Conservation (phyloP, 2,888 invertebrate species). For the Hypomecis atomaria region DNA sequence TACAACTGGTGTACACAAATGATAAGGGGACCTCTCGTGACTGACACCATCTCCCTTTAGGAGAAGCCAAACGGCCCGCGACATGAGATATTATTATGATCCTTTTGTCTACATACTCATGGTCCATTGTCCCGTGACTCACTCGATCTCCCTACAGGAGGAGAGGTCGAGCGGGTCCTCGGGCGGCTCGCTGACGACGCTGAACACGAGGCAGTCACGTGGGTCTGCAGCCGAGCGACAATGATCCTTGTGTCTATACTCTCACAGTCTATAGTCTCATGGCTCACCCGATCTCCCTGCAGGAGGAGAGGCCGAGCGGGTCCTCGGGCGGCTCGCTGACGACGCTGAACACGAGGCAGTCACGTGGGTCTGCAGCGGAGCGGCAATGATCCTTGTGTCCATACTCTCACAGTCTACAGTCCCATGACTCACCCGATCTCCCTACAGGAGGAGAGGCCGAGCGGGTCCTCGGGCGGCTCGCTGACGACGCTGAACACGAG, state of each 20-base stretch:
- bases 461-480: constrained; percentile 66
- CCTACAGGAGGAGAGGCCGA: constrained; percentile 61
- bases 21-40: too few relatives aligned
- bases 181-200: constrained; percentile 66
- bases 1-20: too few relatives aligned
- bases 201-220: constrained; percentile 60
- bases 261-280: not conserved
- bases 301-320: constrained; percentile 61
- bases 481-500: constrained; percentile 65
- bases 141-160: constrained; percentile 67
- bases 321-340: constrained; percentile 68
- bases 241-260: not conserved
- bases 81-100: too few relatives aligned
- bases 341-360: constrained; percentile 64
- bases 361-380: constrained; percentile 39
- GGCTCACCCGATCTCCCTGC: constrained; percentile 65
- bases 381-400: not conserved
- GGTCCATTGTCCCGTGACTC: constrained; percentile 12
- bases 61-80: too few relatives aligned
- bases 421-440: constrained; percentile 59
- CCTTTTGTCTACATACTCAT: too few relatives aligned
- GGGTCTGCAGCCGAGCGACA: constrained; percentile 34
- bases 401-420: too few relatives aligned
- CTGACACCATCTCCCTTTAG: too few relatives aligned
- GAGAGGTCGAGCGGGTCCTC: constrained; percentile 66